Conservation (phyloP, 2,888 invertebrate species). For the Rhopalosiphum nymphaeae region DNA sequence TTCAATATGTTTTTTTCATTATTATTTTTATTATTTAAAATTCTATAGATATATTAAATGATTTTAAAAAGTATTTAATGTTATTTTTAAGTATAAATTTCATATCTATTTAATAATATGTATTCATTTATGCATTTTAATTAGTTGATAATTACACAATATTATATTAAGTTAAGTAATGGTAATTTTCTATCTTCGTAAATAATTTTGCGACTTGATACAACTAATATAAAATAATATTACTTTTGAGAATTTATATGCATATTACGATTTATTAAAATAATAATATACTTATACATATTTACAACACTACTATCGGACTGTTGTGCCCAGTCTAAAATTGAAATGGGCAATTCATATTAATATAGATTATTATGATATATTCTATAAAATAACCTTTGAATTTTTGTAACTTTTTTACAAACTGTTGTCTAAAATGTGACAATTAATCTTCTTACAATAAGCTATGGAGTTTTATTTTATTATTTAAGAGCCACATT, state of each 20-base stretch:
- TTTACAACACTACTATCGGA: not conserved
- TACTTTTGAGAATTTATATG: not conserved
- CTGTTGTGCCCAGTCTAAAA: not conserved
- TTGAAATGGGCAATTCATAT: not conserved
- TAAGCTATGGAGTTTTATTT: not conserved
- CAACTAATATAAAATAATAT: not conserved
- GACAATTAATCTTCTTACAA: not conserved
- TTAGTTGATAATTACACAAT: too few relatives aligned
- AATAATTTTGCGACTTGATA: too few relatives aligned
- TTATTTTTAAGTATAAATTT: too few relatives aligned
- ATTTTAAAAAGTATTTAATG: too few relatives aligned
- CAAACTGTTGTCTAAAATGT: not conserved
- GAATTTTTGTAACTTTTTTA: not conserved
- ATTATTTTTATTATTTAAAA: too few relatives aligned
- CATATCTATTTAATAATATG: too few relatives aligned
- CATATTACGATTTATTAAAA: not conserved
- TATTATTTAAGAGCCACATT: not conserved
- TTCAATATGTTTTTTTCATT: not conserved
- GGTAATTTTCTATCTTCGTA: too few relatives aligned
- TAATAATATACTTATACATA: not conserved
- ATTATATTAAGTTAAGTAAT: too few relatives aligned
- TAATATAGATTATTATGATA: not conserved
- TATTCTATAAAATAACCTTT: not conserved
- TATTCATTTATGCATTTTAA: too few relatives aligned
- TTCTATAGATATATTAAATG: too few relatives aligned